phyloP scores from a whole-genome alignment of 2,113 vertebrate species.

The Oreotrochilus melanogaster region DNA sequence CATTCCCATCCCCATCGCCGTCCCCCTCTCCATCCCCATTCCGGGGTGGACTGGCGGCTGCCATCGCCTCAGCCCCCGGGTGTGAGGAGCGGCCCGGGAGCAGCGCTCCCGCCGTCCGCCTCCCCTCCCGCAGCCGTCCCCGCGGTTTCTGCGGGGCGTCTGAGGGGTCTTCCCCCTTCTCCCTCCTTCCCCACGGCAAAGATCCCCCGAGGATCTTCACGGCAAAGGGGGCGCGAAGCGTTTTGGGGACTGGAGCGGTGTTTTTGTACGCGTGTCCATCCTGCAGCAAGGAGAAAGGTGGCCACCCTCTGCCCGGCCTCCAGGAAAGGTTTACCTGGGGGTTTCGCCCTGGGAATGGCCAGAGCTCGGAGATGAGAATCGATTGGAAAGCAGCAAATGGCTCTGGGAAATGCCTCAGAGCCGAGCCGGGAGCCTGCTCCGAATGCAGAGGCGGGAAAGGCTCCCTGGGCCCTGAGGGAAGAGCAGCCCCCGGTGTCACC shows the following conservation, averaged over 20 bases:
- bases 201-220: not conserved
- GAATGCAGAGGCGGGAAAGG: no score
- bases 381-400: not conserved
- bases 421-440: no score
- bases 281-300: accelerated
- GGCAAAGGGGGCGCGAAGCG: not conserved
- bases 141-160: not conserved
- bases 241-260: not conserved
- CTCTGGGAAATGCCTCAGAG: not conserved
- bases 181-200: not conserved
- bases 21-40: no score
- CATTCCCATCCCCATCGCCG: no score
- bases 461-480: no score
- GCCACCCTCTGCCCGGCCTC: accelerated
- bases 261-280: not conserved
- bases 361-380: not conserved
- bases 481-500: accelerated
- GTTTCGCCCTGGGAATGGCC: not conserved
- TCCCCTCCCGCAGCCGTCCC: not conserved
- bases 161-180: accelerated
- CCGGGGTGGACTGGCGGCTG: no score
- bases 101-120: accelerated
- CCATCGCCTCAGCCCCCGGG: accelerated
- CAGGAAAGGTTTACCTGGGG: not conserved
- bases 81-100: not conserved